Evolutionary conservation across 1,140 invertebrate species (phyloP).

Genomic region (Lethocerus indicus): DNA sequence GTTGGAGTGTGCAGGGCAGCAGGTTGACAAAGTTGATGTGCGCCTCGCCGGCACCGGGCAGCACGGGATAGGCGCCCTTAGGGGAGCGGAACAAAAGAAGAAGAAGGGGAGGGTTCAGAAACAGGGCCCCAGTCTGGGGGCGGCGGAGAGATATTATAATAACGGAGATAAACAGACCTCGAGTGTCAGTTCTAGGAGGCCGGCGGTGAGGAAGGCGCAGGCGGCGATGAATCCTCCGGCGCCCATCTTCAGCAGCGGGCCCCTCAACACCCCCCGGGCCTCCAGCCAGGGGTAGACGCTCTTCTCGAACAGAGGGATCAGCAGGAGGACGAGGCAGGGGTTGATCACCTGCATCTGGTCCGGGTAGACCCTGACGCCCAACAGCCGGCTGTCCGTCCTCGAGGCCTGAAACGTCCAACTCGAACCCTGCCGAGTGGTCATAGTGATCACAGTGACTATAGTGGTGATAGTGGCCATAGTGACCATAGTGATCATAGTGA

Average conservation of each 20-base stretch:
- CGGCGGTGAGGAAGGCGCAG: slow-evolving; percentile 48
- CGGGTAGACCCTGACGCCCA: slow-evolving; percentile 36
- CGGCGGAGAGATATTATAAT: no score
- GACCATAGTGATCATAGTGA: not conserved
- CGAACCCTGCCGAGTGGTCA: slow-evolving; percentile 24
- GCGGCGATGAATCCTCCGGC: slow-evolving; percentile 46
- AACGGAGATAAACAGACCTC: slow-evolving; percentile 33
- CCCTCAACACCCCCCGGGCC: slow-evolving; percentile 23
- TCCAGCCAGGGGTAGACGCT: slow-evolving; percentile 29
- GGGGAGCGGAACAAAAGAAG: no score
- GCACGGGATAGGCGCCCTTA: not conserved
- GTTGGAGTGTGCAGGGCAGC: not conserved
- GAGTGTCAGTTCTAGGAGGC: slow-evolving; percentile 42
- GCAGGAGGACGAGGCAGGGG: slow-evolving; percentile 53
- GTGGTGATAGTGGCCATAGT: not conserved
- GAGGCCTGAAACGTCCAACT: slow-evolving; percentile 43
- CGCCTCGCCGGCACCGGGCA: not conserved
- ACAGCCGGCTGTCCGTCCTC: slow-evolving; percentile 45
- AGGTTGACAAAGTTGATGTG: not conserved
- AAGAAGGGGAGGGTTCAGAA: no score
- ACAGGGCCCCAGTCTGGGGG: no score
- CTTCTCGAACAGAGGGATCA: slow-evolving; percentile 64
- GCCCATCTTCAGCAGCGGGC: slow-evolving; percentile 39
- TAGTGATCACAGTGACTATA: not conserved
- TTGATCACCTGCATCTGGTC: slow-evolving; percentile 71